phyloP scores from a whole-genome alignment of 2,113 vertebrate genomes.

The Cranoglanis bouderius region DNA sequence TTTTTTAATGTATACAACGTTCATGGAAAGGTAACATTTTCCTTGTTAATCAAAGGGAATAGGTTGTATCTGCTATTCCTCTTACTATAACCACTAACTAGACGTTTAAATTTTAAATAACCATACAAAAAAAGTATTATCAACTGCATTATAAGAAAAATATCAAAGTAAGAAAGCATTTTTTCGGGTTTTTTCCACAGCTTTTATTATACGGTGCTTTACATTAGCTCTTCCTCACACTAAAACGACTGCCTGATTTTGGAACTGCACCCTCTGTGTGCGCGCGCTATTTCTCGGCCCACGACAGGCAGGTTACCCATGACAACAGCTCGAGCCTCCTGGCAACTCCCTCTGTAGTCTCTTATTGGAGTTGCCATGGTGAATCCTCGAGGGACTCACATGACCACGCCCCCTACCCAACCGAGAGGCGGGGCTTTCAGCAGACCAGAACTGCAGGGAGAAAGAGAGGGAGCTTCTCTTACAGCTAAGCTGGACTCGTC shows the following conservation, averaged over 20 bases:
- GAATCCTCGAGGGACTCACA: conserved; percentile 75
- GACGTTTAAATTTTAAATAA: background rate
- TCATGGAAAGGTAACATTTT: background rate
- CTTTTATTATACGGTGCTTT: background rate
- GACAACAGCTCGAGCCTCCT: conserved; percentile 76
- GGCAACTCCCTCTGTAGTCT: conserved; percentile 78
- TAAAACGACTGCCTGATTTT: conserved; percentile 40
- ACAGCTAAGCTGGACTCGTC: background rate
- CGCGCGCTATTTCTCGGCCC: conserved; percentile 55
- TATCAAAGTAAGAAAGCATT: background rate
- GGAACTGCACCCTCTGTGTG: conserved; percentile 7
- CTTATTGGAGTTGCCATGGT: conserved; percentile 74
- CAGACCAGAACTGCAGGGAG: conserved; percentile 68
- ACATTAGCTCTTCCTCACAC: background rate
- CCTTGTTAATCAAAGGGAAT: background rate
- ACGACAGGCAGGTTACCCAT: conserved; percentile 72
- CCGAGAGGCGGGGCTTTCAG: conserved; percentile 76
- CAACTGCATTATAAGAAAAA: background rate
- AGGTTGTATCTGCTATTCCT: background rate
- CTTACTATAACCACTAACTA: background rate
- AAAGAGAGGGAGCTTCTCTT: background rate
- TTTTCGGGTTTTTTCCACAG: background rate
- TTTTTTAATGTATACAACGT: background rate
- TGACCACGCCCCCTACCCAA: conserved; percentile 52
- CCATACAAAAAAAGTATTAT: background rate